Conservation (phyloP, 2,797 vertebrate genomes). For the Premnoplex brunnescens region DNA sequence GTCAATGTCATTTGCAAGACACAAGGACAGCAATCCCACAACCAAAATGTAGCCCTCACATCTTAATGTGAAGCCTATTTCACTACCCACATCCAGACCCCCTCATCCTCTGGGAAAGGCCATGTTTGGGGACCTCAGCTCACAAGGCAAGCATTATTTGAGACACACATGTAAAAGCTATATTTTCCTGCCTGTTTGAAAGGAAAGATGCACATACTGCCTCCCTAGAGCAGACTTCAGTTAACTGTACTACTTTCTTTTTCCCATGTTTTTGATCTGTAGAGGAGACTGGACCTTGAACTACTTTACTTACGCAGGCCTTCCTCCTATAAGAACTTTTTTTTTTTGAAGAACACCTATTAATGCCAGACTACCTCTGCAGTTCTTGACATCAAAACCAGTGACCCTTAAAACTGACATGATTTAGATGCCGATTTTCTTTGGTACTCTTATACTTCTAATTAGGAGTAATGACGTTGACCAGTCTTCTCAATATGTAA, state of each 20-base stretch:
- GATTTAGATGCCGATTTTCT: not conserved
- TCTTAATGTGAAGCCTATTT: not conserved
- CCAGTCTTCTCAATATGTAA: not conserved
- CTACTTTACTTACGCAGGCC: slow-evolving; percentile 15
- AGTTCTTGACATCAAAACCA: not conserved
- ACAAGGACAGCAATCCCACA: not conserved
- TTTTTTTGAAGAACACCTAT: not conserved
- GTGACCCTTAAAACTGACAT: not conserved
- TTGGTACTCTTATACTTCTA: not conserved
- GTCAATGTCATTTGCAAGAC: not conserved
- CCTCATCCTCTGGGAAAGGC: not conserved
- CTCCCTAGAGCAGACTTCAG: not conserved
- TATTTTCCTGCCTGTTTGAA: not conserved
- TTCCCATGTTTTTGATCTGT: not conserved
- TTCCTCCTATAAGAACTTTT: not conserved
- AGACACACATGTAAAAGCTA: not conserved
- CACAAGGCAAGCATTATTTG: not conserved
- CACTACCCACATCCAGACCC: not conserved
- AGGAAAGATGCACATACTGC: not conserved
- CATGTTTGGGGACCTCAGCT: not conserved
- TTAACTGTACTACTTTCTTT: slow-evolving; percentile 9
- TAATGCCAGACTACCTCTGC: not conserved
- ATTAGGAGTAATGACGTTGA: not conserved
- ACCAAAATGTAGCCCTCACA: not conserved
- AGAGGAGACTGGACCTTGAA: slow-evolving; percentile 39